phyloP scores from a whole-genome alignment of 2,797 vertebrate species.

The Menidia menidia region DNA sequence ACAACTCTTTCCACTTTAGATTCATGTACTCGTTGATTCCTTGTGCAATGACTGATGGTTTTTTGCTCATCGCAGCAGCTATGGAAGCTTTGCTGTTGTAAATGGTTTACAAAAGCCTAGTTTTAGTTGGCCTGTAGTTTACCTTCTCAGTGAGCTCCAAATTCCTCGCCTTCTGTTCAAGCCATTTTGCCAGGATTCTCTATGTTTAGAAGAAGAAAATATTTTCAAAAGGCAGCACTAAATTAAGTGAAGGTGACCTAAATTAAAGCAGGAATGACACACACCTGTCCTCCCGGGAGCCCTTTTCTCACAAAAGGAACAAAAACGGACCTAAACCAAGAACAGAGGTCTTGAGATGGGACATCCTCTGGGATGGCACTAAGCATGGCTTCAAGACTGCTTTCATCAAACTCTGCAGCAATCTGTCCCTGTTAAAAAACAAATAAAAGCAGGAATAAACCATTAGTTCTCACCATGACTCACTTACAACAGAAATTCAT shows the following conservation, averaged over 20 bases:
- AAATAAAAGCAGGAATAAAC: neutral
- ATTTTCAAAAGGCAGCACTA: neutral
- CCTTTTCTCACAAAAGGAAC: slow-evolving; percentile 89
- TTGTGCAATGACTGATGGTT: neutral
- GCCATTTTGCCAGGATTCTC: slow-evolving; percentile 92
- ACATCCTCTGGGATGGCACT: slow-evolving; percentile 84
- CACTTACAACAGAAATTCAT: slow-evolving; percentile 1
- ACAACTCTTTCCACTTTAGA: no score
- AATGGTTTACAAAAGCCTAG: neutral
- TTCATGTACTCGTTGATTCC: no score
- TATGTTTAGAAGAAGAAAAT: slow-evolving; percentile 58
- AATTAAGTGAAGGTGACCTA: neutral
- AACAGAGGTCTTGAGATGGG: slow-evolving; percentile 85
- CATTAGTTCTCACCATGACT: slow-evolving; percentile 4
- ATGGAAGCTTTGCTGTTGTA: neutral
- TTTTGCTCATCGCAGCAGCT: neutral
- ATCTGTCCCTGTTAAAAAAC: slow-evolving; percentile 86
- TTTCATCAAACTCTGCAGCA: slow-evolving; percentile 84
- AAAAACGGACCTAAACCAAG: slow-evolving; percentile 91
- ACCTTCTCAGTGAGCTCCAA: slow-evolving; percentile 97
- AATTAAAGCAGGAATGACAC: slow-evolving; percentile 2
- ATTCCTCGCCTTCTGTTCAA: slow-evolving; percentile 91
- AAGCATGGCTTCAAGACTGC: slow-evolving; percentile 86
- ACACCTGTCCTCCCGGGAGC: slow-evolving; percentile 91
- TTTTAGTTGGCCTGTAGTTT: slow-evolving; percentile 32